These are phyloP conservation scores for Anthoscopus minutus DNA, from an alignment of 2,113 vertebrate species.

Conservation along the genomic window DNA sequence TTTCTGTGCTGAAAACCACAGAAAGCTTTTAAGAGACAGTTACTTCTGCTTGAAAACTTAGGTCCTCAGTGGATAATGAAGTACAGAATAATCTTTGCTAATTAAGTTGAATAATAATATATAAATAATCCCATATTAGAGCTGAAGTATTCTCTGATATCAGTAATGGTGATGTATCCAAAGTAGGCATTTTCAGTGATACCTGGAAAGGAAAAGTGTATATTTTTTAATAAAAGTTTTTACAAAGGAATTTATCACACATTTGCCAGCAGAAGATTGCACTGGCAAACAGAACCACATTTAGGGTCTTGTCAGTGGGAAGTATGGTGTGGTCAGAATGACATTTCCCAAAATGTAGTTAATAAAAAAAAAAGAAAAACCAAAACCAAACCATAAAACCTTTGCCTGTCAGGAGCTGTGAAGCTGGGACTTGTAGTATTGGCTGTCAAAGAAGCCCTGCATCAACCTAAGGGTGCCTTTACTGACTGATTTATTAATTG, in stretches of 20 bases:
- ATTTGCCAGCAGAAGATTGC: background rate
- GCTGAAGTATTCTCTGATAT: background rate
- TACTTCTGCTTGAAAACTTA: background rate
- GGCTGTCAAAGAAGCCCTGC: background rate
- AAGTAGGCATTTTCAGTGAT: background rate
- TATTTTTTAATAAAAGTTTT: background rate
- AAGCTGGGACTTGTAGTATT: background rate
- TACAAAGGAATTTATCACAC: background rate
- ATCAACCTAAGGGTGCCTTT: background rate
- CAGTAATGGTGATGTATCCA: background rate
- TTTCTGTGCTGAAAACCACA: constrained; percentile 4
- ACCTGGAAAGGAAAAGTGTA: background rate
- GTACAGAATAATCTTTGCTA: background rate
- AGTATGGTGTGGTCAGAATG: background rate
- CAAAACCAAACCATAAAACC: background rate
- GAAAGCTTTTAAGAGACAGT: constrained; percentile 1
- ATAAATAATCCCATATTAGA: background rate
- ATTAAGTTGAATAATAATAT: background rate
- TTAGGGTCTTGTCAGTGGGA: background rate
- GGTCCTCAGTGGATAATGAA: background rate
- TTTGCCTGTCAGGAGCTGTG: background rate
- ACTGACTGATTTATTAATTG: background rate
- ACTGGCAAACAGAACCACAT: background rate
- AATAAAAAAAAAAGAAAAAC: background rate
- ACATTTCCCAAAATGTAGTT: background rate